phyloP scores from a whole-genome alignment of 2,888 invertebrate genomes.

The Euplexia lucipara region DNA sequence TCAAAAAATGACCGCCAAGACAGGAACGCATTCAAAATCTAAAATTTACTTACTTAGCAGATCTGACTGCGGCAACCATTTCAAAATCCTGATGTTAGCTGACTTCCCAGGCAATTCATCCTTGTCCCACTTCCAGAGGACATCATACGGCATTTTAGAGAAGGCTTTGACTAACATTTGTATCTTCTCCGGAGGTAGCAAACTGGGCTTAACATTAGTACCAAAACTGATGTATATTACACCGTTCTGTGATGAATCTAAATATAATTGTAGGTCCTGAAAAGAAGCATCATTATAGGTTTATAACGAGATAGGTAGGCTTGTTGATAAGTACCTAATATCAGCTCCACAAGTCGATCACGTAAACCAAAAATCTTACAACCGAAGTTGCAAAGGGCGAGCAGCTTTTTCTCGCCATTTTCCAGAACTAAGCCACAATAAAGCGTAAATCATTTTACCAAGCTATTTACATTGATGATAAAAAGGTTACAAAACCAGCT shows the following conservation, averaged over 20 bases:
- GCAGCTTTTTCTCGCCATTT: too few species aligned
- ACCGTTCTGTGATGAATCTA: constrained; percentile 81
- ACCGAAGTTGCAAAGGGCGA: too few species aligned
- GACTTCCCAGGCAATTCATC: constrained; percentile 77
- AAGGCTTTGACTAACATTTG: constrained; percentile 76
- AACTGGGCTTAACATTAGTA: constrained; percentile 76
- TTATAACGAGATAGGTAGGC: neutral
- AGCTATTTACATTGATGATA: too few species aligned
- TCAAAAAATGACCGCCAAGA: too few species aligned
- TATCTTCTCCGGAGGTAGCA: constrained; percentile 74
- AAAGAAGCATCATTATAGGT: neutral
- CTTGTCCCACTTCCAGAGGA: constrained; percentile 85
- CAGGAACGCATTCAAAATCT: too few species aligned
- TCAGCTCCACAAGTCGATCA: too few species aligned
- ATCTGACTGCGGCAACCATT: constrained; percentile 85
- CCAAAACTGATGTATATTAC: constrained; percentile 86
- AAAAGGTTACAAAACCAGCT: too few species aligned
- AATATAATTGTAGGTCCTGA: constrained; percentile 77
- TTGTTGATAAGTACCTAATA: too few species aligned
- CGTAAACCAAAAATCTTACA: too few species aligned
- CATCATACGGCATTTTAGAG: constrained; percentile 80
- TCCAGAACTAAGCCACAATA: too few species aligned
- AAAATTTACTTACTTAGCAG: constrained; percentile 49
- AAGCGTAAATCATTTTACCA: too few species aligned
- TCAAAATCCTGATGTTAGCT: constrained; percentile 79